Evolutionary conservation across 2,113 vertebrate species (phyloP).

Genomic region (Porphyrio hochstetteri): DNA sequence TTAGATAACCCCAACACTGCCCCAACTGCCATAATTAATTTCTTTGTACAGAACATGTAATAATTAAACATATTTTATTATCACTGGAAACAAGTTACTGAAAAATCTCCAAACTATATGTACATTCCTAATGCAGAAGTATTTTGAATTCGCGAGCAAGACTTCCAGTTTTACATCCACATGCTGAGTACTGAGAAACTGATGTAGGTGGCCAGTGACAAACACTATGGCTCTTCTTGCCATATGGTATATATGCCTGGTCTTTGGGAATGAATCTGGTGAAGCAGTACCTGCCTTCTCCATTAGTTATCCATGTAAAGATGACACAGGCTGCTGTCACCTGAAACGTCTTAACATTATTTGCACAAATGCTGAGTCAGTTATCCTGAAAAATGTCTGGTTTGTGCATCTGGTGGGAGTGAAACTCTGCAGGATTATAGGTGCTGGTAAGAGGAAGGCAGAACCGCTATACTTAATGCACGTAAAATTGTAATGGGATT

Average conservation of each 20-base stretch:
- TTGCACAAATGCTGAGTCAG: background rate
- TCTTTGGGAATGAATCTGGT: background rate
- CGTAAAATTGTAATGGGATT: constrained; percentile 1
- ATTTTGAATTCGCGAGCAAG: constrained; percentile 23
- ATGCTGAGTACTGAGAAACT: background rate
- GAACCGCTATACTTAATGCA: background rate
- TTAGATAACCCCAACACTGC: background rate
- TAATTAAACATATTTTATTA: constrained; percentile 31
- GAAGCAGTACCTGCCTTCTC: background rate
- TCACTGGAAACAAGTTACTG: constrained; percentile 25
- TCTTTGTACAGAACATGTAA: constrained; percentile 25
- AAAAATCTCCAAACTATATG: background rate
- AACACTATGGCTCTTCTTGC: background rate
- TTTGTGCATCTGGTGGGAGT: background rate
- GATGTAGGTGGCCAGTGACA: background rate
- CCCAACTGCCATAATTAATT: constrained; percentile 14
- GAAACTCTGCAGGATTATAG: background rate
- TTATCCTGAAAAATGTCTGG: background rate
- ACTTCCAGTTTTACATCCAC: background rate
- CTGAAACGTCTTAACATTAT: background rate
- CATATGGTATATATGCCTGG: background rate
- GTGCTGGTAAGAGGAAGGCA: background rate
- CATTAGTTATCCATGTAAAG: background rate
- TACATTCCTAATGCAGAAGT: background rate
- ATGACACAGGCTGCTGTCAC: background rate